Evolutionary conservation across 2,113 vertebrate genomes (phyloP).

Genomic region (Sardina pilchardus): DNA sequence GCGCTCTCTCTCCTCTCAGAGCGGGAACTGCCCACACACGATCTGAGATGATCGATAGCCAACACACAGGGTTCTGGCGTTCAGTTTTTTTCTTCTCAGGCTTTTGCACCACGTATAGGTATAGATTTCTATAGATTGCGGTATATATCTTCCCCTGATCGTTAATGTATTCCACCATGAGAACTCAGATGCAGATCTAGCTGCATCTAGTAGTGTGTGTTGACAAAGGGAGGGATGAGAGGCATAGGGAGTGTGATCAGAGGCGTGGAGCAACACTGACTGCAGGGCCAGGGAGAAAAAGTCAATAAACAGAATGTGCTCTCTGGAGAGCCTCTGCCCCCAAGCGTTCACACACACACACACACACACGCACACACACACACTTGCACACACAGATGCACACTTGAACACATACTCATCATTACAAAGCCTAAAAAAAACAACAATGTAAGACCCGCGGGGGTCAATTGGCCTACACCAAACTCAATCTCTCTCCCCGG

Average conservation of each 20-base stretch:
- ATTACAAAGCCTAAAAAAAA: constrained; percentile 7
- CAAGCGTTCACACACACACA: constrained; percentile 33
- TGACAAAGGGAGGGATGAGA: background rate
- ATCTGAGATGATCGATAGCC: background rate
- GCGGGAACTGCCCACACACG: background rate
- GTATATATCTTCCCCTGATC: background rate
- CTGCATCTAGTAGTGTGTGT: background rate
- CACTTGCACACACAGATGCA: constrained; percentile 6
- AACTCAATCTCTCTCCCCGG: background rate
- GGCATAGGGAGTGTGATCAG: constrained; percentile 2
- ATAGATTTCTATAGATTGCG: background rate
- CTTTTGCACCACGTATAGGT: background rate
- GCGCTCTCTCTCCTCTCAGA: background rate
- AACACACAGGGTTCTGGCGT: background rate
- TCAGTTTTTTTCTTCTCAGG: background rate
- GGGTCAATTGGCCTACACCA: background rate
- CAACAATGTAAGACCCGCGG: background rate
- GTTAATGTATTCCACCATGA: background rate
- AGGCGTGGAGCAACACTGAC: constrained; percentile 35
- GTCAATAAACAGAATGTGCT: constrained; percentile 56
- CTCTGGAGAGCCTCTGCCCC: constrained; percentile 54
- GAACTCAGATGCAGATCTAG: background rate
- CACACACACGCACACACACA: constrained; percentile 24
- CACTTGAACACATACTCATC: background rate
- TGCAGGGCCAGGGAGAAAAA: constrained; percentile 51